phyloP scores from a whole-genome alignment of 2,113 vertebrate species.

The Castor canadensis region DNA sequence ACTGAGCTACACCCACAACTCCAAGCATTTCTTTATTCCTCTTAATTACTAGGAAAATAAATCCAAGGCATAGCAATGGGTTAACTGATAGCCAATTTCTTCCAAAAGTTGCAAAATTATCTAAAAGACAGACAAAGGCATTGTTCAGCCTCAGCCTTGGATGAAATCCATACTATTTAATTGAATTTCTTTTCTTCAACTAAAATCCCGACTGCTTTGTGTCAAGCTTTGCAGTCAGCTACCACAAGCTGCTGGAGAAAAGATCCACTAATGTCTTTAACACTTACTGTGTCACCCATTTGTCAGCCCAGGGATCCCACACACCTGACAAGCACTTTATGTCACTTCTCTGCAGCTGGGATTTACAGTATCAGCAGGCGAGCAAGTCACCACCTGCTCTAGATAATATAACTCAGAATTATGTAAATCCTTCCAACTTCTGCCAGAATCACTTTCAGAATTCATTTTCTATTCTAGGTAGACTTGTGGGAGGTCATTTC shows the following conservation, averaged over 20 bases:
- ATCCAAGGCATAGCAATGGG: background rate
- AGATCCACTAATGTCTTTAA: background rate
- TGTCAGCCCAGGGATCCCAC: background rate
- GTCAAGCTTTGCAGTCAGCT: background rate
- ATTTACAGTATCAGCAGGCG: background rate
- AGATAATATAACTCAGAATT: conserved; percentile 14
- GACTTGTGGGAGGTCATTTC: background rate
- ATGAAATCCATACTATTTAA: background rate
- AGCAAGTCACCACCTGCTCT: background rate
- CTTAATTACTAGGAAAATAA: conserved; percentile 20
- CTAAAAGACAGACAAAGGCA: background rate
- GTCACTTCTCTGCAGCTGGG: conserved; percentile 30
- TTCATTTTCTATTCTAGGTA: conserved; percentile 24
- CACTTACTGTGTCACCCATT: background rate
- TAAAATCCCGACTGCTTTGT: background rate
- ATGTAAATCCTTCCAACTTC: conserved; percentile 26
- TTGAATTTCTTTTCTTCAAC: background rate
- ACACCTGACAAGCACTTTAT: background rate
- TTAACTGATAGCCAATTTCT: background rate
- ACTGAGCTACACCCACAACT: too few relatives aligned
- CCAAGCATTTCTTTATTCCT: conserved; percentile 25
- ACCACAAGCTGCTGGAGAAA: background rate
- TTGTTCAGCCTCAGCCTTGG: background rate
- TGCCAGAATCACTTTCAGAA: conserved; percentile 13
- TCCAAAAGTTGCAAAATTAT: background rate